phyloP scores from a whole-genome alignment of 1,140 invertebrate species.

The Bacillus rossius region DNA sequence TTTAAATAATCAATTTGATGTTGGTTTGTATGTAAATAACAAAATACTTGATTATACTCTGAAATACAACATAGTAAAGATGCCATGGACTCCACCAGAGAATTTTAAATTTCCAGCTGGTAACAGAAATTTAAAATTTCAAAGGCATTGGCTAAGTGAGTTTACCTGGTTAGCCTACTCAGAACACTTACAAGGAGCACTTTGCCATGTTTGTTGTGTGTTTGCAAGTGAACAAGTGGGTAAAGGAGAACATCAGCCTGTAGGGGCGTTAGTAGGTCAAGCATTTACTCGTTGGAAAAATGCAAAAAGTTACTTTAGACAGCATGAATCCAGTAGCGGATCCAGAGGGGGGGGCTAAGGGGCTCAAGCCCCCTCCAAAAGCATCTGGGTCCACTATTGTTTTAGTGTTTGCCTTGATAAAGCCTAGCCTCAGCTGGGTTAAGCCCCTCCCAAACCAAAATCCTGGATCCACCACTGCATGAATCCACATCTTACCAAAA shows the following conservation, averaged over 20 bases:
- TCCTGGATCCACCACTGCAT: no score
- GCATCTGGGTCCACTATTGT: no score
- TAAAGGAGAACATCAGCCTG: slow-evolving; percentile 3
- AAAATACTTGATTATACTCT: no score
- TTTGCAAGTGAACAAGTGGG: neutral
- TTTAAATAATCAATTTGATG: no score
- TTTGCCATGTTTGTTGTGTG: slow-evolving; percentile 1
- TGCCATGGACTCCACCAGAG: neutral
- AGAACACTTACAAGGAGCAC: neutral
- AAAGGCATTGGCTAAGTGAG: neutral
- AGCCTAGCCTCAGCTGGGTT: no score
- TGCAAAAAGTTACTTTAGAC: slow-evolving; percentile 14
- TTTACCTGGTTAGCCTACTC: neutral
- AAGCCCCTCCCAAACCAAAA: no score
- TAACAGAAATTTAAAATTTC: neutral
- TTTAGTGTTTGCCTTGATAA: no score
- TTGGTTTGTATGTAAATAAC: no score
- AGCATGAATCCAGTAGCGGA: slow-evolving; percentile 13
- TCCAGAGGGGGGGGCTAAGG: no score
- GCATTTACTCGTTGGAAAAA: slow-evolving; percentile 9
- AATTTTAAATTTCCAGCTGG: neutral
- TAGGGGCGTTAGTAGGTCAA: slow-evolving; percentile 3
- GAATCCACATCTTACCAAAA: slow-evolving; percentile 4
- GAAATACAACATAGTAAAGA: neutral
- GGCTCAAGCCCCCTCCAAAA: no score